These are phyloP conservation scores for Pomacea canaliculata DNA, from an alignment of 2,888 invertebrate species.

Conservation along the genomic window DNA sequence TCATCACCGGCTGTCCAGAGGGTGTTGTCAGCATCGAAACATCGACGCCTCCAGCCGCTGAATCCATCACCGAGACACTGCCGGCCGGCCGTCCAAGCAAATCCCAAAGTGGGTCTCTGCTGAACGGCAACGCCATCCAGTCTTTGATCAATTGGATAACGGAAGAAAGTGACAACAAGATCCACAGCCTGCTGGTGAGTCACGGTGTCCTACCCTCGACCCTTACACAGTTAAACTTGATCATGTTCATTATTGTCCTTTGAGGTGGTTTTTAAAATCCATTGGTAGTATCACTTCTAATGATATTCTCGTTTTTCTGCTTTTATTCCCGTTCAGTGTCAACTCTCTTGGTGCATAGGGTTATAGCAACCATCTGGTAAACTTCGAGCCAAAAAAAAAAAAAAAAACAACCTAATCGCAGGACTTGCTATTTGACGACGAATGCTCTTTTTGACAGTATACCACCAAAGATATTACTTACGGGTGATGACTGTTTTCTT, in stretches of 20 bases:
- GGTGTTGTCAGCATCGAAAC: background rate
- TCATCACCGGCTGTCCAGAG: constrained; percentile 20
- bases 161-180: background rate
- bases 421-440: background rate
- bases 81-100: no score
- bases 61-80: background rate
- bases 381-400: background rate
- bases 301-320: no score
- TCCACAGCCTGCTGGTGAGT: background rate
- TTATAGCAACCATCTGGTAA: no score
- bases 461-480: background rate
- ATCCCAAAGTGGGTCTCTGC: no score
- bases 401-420: no score
- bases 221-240: no score
- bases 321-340: no score
- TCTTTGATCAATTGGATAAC: background rate
- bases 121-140: background rate
- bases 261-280: no score
- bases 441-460: background rate
- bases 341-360: no score
- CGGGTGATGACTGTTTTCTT: background rate
- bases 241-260: no score
- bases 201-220: background rate
- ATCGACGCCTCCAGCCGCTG: background rate
- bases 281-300: no score